Evolutionary conservation across 1,140 invertebrate species (phyloP), one percentile per base, ranked within the genome.

Genomic region (Dufourea novaeangliae): DNA sequence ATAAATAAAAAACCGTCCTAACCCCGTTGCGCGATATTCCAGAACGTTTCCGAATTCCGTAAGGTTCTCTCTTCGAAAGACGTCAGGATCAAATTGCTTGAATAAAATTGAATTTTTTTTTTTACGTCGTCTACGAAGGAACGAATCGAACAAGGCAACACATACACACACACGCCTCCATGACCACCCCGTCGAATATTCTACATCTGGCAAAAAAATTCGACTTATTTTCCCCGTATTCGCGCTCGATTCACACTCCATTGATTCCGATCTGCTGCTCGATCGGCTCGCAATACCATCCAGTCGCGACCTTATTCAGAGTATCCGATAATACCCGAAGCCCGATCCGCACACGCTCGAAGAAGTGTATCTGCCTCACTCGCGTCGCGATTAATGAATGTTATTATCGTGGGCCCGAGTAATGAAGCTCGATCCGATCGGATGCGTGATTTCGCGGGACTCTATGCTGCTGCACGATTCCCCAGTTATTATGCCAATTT

Each of bases 161-260:
- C 44, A n/a, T n/a, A n/a, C n/a, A n/a, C n/a, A n/a, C n/a, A n/a
- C n/a, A n/a, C n/a, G n/a, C n/a, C n/a, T n/a, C n/a, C n/a, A n/a
- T n/a, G n/a, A 29, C 41, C 14, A 8, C 11, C 46, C 4, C 34
- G 11, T 32, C 29, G 10, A 27, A 27, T 27, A 57, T 57, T 27
- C 17, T 25, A 46, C 8, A n/a, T 46, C 29, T 59, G 17, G 14
- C 11, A 10, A 17, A 57, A n/a, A 56, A 67, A 56, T 50, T 22
- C 12, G 10, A 69, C 73, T 76, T 39, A 69, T 69, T 76, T 68
- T 14, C 5, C n/a, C 6, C 5, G 52, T 20, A 56, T 75, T 68
- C 73, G 57, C 14, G 11, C 27, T 17, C 56, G 73, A 52, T 61
- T 76, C 25, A 59, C 64, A 59, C 54, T 27, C 20, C 64, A 6